These are phyloP conservation scores for Druon quercuslanigerum DNA, from an alignment of 1,140 invertebrate genomes.

Conservation along the genomic window DNA sequence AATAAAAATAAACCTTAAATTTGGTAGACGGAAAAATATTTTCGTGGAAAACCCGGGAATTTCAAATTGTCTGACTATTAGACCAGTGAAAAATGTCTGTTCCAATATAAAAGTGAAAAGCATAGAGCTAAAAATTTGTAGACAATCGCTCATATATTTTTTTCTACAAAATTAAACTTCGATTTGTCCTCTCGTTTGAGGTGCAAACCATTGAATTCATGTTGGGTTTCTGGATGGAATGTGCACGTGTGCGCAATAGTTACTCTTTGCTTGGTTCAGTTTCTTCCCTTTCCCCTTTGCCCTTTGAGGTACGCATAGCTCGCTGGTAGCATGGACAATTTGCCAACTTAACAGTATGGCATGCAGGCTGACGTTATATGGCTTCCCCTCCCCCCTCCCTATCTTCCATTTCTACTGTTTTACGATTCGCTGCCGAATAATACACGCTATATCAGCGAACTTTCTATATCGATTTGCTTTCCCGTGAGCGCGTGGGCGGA, in stretches of 20 bases:
- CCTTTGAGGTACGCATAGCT: not conserved
- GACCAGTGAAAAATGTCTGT: too few relatives aligned
- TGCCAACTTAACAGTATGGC: not conserved
- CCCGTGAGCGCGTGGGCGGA: slow-evolving; percentile 22
- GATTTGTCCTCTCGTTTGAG: not conserved
- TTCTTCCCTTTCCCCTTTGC: not conserved
- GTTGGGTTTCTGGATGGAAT: not conserved
- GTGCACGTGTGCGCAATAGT: not conserved
- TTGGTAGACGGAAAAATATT: too few relatives aligned
- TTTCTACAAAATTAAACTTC: too few relatives aligned
- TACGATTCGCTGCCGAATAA: slow-evolving; percentile 42
- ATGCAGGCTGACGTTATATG: not conserved
- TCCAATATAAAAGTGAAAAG: too few relatives aligned
- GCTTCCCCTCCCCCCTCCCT: not conserved
- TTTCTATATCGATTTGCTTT: slow-evolving; percentile 45
- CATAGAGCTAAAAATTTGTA: too few relatives aligned
- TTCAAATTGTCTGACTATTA: too few relatives aligned
- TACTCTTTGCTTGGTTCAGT: not conserved
- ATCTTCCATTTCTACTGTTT: slow-evolving; percentile 31
- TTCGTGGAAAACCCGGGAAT: too few relatives aligned
- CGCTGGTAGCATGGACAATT: not conserved
- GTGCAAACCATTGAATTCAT: not conserved
- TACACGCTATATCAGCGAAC: slow-evolving; percentile 35
- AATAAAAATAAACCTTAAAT: too few relatives aligned
- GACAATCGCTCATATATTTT: too few relatives aligned